Base-by-base conservation (phyloP, 2,113 vertebrate genomes). In the Sander lucioperca region DNA sequence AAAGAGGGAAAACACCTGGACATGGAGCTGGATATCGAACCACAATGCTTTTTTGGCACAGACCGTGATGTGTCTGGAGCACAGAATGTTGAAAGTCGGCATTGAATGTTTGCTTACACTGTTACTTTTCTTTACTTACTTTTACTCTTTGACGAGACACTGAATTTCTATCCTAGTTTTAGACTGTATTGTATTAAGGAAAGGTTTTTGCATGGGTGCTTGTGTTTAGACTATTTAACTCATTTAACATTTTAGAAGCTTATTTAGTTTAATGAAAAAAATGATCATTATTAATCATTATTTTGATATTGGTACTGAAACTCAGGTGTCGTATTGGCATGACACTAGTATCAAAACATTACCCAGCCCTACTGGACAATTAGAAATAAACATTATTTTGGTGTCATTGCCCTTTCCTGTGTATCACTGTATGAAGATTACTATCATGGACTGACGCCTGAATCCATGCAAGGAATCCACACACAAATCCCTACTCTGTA, bases 1-100 rank as follows among this genome's bases (percentile, higher is more conserved):
- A 51, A 69, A 58, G 13, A 43, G 33, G 18, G 56, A 14, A 75
- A 76, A 82, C 66, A 76, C 15, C 59, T 76, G 68, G 27, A 76
- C 9, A 33, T 4, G 3, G 15, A 50, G 23, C 30, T 36, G 21
- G 27, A 68, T 18, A 68, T 16, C 6, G 0, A 54, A 63, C 36
- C 16, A 27, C 16, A 53, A 15, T 21, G 4, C 21, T 14, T 23
- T 16, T 79, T 71, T 64, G 5, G 8, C 23, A 61, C 6, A 0
- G 16, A 33, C 27, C 0, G 2, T 48, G n/a, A 45, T 77, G 9
- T 19, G 19, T 59, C 33, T 50, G 21, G 25, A 45, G 47, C 16
- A 43, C 36, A 59, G 27, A 25, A 58, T 19, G n/a, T 39, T 39
- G 13, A 19, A 53, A 56, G 30, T 1, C 36, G 11, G 27, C 7